Evolutionary conservation across 2,797 vertebrate species (phyloP).

Genomic region (Chelmon rostratus): DNA sequence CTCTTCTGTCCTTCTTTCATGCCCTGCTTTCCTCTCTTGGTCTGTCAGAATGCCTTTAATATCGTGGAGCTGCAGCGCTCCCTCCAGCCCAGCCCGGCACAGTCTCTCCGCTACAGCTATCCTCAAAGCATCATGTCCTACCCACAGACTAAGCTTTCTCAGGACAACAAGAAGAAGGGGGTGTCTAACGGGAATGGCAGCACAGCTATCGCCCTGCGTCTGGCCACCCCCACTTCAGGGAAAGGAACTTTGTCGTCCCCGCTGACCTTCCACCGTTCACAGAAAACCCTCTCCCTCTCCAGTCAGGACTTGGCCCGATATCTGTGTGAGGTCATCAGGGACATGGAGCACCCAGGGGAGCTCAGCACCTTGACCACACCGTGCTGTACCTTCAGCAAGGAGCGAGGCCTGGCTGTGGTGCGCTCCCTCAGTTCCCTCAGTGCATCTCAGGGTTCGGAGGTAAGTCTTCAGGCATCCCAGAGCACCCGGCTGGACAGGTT

Average conservation of each 20-base stretch:
- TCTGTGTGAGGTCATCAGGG: slow-evolving; percentile 87
- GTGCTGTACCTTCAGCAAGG: slow-evolving; percentile 83
- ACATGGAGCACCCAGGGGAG: slow-evolving; percentile 79
- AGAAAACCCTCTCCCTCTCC: slow-evolving; percentile 82
- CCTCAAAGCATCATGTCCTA: slow-evolving; percentile 77
- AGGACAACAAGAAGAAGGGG: slow-evolving; percentile 69
- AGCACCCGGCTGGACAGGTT: slow-evolving; percentile 88
- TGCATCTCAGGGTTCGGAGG: slow-evolving; percentile 78
- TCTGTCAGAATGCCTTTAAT: slow-evolving; percentile 89
- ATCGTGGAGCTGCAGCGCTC: slow-evolving; percentile 94
- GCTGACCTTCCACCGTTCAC: slow-evolving; percentile 78
- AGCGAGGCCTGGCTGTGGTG: slow-evolving; percentile 81
- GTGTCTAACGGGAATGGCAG: slow-evolving; percentile 68
- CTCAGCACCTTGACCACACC: slow-evolving; percentile 83
- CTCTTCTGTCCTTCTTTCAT: slow-evolving; percentile 7
- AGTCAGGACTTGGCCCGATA: slow-evolving; percentile 86
- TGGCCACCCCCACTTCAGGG: slow-evolving; percentile 78
- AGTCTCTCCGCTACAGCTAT: slow-evolving; percentile 83
- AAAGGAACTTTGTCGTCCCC: slow-evolving; percentile 76
- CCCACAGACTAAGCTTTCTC: slow-evolving; percentile 79
- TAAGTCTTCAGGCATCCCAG: slow-evolving; percentile 68
- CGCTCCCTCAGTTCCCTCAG: slow-evolving; percentile 89
- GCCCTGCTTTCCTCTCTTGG: slow-evolving; percentile 9
- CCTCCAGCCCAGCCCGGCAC: slow-evolving; percentile 88
- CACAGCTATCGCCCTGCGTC: slow-evolving; percentile 78